Conservation (phyloP, 2,797 vertebrate genomes). For the Podarcis siculus region DNA sequence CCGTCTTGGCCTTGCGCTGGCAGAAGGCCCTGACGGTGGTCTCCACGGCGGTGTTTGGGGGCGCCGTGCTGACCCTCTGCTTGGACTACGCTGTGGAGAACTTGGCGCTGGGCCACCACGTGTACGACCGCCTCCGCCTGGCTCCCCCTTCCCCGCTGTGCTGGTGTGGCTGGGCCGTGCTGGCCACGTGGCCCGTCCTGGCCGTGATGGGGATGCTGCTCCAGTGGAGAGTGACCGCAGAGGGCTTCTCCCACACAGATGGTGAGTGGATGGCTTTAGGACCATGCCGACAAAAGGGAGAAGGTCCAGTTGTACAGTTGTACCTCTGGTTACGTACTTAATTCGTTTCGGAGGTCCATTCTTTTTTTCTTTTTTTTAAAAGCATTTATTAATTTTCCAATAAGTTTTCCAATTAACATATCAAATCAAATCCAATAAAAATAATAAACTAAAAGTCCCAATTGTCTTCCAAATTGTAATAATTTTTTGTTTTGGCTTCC, state of each 20-base stretch:
- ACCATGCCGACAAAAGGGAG: too few species aligned
- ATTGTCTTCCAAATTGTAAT: too few species aligned
- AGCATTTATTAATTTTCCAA: too few species aligned
- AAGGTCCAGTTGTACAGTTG: background rate
- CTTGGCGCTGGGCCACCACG: conserved; percentile 79
- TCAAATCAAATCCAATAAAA: too few species aligned
- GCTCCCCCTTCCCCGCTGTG: conserved; percentile 79
- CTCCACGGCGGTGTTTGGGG: conserved; percentile 86
- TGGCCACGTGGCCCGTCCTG: conserved; percentile 87
- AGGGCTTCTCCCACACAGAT: conserved; percentile 84
- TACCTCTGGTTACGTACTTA: too few species aligned
- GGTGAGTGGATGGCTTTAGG: conserved; percentile 76
- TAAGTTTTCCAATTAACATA: too few species aligned
- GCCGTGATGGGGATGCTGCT: conserved; percentile 84
- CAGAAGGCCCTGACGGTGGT: conserved; percentile 85
- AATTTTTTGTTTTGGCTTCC: too few species aligned
- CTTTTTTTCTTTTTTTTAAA: too few species aligned
- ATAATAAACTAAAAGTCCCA: too few species aligned
- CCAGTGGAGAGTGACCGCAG: conserved; percentile 89
- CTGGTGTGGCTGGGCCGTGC: conserved; percentile 91
- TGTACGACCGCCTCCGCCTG: conserved; percentile 83
- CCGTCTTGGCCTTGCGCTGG: conserved; percentile 88
- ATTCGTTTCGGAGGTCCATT: too few species aligned
- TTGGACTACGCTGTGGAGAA: conserved; percentile 88
- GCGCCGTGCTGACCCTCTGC: conserved; percentile 83